Evolutionary conservation across 37 sponge, comb jelly and placozoan genomes (phyloP), one percentile per base, ranked within the genome.

Genomic region (Eunapius fragilis): DNA sequence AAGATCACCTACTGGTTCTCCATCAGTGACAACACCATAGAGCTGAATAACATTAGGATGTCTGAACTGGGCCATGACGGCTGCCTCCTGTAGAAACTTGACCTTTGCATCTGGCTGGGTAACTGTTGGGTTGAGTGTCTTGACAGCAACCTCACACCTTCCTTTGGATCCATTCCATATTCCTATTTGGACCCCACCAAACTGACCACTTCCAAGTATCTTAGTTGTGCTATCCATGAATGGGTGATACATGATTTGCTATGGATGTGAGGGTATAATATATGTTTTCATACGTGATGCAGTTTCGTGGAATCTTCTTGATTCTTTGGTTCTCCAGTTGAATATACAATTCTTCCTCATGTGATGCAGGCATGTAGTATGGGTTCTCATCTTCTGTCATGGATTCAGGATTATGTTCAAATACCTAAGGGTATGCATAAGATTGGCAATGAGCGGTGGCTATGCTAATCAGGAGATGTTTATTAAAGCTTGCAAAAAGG

Each of bases 71-170:
- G 78, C 89, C 78, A 77, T 88, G 31, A 82, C 71, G 71, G 83
- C 77, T 37, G 89, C 89, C 25, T 88, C 89, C 69, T 88, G 83
- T 11, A 88, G 84, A 38, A 88, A 83, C 49, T 82, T 88, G n/a
- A 88, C 83, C 72, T 83, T 25, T 10, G 70, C 77, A 77, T 33
- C 36, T 28, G 78, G 67, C 28, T 69, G 76, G 58, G 58, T 58
- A 17, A 58, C 14, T 58, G 58, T 58, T 17, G 58, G 58, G 14
- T 58, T 58, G 71, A 83, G 58, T 13, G 36, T 28, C 71, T 88
- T 88, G 24, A 88, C 67, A 7, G 89, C 89, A 48, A 88, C 89
- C 38, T 83, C 75, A 17, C 67, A 27, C 12, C 23, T n/a, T n/a
- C 50, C 71, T 49, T 36, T 50, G n/a, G 41, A 41, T 11, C 68